Percentiles rank a stretch among this genome's conserved stretches.
Evolutionary conservation across 1,140 invertebrate genomes (phyloP).

Genomic region (Drosophila miranda): DNA sequence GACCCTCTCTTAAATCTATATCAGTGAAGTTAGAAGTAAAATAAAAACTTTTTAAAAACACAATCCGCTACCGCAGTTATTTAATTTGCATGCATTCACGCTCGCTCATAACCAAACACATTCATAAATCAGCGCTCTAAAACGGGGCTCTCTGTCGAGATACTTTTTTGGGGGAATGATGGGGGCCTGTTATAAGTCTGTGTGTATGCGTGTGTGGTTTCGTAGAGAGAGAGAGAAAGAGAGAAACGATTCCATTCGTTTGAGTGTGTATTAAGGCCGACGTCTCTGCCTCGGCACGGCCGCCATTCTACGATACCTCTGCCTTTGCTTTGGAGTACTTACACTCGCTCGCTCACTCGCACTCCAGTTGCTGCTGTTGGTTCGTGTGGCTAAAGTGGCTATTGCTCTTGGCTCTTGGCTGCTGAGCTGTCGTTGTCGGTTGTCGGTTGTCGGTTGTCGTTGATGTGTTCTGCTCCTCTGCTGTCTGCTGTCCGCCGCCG

Average conservation of each 20-base stretch:
- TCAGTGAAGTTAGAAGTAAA: too few species aligned
- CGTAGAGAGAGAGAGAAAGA: conserved; percentile 8
- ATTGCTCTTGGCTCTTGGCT: conserved; percentile 48
- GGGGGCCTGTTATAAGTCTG: too few species aligned
- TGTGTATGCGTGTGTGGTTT: conserved; percentile 16
- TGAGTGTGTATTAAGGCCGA: conserved; percentile 70
- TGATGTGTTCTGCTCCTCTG: conserved; percentile 17
- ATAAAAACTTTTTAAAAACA: too few species aligned
- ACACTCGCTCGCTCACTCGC: conserved; percentile 45
- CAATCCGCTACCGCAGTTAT: too few species aligned
- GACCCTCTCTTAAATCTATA: too few species aligned
- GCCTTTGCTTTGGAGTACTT: conserved; percentile 41
- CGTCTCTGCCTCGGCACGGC: conserved; percentile 36
- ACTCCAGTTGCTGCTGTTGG: conserved; percentile 72
- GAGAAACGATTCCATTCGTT: conserved; percentile 30
- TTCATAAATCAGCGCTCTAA: conserved; percentile 54
- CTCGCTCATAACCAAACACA: conserved; percentile 14
- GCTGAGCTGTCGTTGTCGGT: conserved; percentile 60
- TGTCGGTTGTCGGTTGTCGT: conserved; percentile 38
- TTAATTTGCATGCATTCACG: conserved; percentile 18
- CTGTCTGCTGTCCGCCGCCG: conserved; percentile 25
- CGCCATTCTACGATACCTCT: conserved; percentile 33
- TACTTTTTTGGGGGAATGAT: conserved; percentile 29
- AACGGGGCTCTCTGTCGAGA: conserved; percentile 62
- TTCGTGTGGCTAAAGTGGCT: conserved; percentile 69